Evolutionary conservation across 2,888 invertebrate genomes (phyloP), one percentile per base, ranked within the genome.

Genomic region (Schrankia costaestrigalis): DNA sequence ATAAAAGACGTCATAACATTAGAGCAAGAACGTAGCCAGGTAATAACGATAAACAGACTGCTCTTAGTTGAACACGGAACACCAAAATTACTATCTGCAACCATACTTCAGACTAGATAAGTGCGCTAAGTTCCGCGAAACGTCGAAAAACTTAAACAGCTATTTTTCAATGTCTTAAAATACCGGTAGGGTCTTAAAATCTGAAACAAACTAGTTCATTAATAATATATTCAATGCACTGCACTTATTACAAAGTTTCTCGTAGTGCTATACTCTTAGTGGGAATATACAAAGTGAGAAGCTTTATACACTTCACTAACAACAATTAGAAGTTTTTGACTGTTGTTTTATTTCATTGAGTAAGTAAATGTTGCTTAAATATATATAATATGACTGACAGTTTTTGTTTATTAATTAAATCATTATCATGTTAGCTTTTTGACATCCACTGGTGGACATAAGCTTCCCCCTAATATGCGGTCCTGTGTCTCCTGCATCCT

Each of bases 71-170:
- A 19, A 29, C 12, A 11, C 10, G 14, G 29, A 41, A 37, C 19
- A 39, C 41, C 21, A 35, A 38, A 49, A 42, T 41, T 34, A 37
- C 37, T 42, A 47, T 40, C 34, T 51, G 26, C 10, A 38, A 35
- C 26, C 23, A 39, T 33, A 38, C 41, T 26, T 47, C 19, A 19
- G 17, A 15, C 37, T 25, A 42, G 43, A 42, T 48, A 48, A 45
- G 41, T 38, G 27, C 27, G 25, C 50, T 41, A 66, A 68, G 51
- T 68, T 69, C 41, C 45, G 48, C 39, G 40, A 34, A 45, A 61
- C 59, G 58, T 70, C 66, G 63, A 71, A 70, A 57, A 72, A 69
- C 66, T 71, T 53, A n/a, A 49, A 55, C 45, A 68, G 65, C 62
- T 56, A 72, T 74, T 41, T 42, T 45, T 53, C 50, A 49, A 41